These are phyloP conservation scores for Coracopsis vasa DNA, from an alignment of 2,113 vertebrate species.

Conservation along the genomic window DNA sequence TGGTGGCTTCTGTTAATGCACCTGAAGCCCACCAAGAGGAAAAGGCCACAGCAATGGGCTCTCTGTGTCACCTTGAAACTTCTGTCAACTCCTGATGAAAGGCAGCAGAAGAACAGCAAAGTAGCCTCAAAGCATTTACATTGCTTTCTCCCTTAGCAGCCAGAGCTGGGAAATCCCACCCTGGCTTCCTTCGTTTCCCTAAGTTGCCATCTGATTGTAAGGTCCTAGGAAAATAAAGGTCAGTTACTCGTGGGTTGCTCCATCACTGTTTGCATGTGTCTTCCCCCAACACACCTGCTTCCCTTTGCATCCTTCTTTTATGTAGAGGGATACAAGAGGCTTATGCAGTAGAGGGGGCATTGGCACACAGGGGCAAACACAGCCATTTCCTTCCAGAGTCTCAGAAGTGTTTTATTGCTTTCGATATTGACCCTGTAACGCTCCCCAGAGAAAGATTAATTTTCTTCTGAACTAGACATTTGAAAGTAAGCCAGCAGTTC, in stretches of 20 bases:
- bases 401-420: background rate
- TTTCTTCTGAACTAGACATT: background rate
- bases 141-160: background rate
- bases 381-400: background rate
- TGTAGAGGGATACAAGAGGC: background rate
- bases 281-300: rapidly evolving
- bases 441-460: background rate
- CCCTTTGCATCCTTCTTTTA: background rate
- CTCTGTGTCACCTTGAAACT: background rate
- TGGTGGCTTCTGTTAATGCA: background rate
- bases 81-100: background rate
- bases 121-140: background rate
- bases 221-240: background rate
- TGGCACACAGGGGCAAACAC: background rate
- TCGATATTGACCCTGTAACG: background rate
- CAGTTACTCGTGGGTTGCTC: background rate
- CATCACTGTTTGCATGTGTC: background rate
- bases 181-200: background rate
- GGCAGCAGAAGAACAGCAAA: background rate
- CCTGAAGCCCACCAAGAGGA: background rate
- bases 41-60: background rate
- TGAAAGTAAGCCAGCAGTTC: background rate
- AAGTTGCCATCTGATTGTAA: background rate
- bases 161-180: background rate
- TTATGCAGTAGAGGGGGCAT: background rate